Evolutionary conservation across 2,113 vertebrate genomes (phyloP).

Genomic region (Urocitellus parryii): DNA sequence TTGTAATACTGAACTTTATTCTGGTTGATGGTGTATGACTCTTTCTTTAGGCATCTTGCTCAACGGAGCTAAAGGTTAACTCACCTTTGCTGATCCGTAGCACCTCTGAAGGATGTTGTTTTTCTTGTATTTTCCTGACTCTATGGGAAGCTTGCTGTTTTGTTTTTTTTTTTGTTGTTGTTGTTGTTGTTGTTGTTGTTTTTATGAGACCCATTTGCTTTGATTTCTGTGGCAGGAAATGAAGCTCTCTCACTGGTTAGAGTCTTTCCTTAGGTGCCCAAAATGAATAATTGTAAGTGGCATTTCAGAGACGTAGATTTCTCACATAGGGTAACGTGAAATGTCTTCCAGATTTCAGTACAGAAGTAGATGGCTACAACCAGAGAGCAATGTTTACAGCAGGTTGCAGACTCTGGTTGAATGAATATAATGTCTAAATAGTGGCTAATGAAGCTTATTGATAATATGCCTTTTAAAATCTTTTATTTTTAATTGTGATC

Average conservation of each 20-base stretch:
- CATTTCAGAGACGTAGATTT: background rate
- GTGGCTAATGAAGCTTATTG: background rate
- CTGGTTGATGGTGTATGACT: background rate
- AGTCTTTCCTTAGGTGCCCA: background rate
- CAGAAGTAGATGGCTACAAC: background rate
- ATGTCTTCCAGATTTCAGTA: constrained; percentile 8
- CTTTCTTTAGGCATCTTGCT: background rate
- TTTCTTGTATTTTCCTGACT: background rate
- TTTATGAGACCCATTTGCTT: background rate
- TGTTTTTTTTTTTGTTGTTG: background rate
- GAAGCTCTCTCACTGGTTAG: background rate
- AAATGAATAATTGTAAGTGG: background rate
- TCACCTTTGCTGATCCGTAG: background rate
- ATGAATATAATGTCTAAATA: background rate
- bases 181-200: background rate
- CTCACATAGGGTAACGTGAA: background rate
- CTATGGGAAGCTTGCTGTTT: background rate
- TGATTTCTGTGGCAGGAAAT: background rate
- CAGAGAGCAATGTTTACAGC: background rate
- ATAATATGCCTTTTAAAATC: background rate
- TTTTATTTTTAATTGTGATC: background rate
- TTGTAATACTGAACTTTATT: background rate
- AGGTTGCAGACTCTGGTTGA: background rate
- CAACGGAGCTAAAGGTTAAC: background rate
- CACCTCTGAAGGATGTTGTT: background rate